phyloP scores from a whole-genome alignment of 2,797 vertebrate genomes.

The Morelia viridis region DNA sequence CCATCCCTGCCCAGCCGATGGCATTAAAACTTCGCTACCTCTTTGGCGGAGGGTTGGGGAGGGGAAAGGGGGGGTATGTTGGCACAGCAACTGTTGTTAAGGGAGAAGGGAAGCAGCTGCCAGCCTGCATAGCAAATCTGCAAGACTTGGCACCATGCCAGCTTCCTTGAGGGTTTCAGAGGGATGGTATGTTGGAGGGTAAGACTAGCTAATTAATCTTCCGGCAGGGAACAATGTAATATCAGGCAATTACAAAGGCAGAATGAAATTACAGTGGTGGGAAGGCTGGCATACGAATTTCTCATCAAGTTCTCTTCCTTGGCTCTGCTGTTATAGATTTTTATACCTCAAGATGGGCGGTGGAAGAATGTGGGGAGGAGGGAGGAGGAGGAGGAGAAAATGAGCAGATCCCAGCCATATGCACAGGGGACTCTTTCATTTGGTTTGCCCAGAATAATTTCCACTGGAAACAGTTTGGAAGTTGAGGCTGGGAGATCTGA shows the following conservation, averaged over 20 bases:
- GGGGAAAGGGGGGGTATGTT: conserved; percentile 52
- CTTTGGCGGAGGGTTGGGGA: conserved; percentile 60
- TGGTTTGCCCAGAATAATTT: conserved; percentile 9
- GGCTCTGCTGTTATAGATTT: conserved; percentile 6
- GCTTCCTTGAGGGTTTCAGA: conserved; percentile 62
- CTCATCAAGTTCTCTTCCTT: conserved; percentile 61
- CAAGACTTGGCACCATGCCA: conserved; percentile 60
- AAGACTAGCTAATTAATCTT: conserved; percentile 71
- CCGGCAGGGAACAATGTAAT: conserved; percentile 72
- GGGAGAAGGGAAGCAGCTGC: conserved; percentile 68
- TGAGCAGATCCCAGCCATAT: background rate
- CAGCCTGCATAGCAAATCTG: conserved; percentile 64
- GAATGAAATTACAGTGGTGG: conserved; percentile 62
- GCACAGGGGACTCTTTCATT: conserved; percentile 12
- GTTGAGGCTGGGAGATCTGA: background rate
- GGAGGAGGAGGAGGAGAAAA: background rate
- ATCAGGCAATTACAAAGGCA: conserved; percentile 65
- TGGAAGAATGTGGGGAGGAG: background rate
- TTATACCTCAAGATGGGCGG: conserved; percentile 2
- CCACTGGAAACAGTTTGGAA: background rate
- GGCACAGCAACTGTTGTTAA: conserved; percentile 59
- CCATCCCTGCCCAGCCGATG: background rate
- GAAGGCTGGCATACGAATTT: conserved; percentile 64
- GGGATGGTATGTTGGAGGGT: conserved; percentile 69
- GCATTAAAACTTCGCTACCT: conserved; percentile 63